Evolutionary conservation across 2,113 vertebrate genomes (phyloP), one percentile per base, ranked within the genome.

Genomic region (Cinclus cinclus): DNA sequence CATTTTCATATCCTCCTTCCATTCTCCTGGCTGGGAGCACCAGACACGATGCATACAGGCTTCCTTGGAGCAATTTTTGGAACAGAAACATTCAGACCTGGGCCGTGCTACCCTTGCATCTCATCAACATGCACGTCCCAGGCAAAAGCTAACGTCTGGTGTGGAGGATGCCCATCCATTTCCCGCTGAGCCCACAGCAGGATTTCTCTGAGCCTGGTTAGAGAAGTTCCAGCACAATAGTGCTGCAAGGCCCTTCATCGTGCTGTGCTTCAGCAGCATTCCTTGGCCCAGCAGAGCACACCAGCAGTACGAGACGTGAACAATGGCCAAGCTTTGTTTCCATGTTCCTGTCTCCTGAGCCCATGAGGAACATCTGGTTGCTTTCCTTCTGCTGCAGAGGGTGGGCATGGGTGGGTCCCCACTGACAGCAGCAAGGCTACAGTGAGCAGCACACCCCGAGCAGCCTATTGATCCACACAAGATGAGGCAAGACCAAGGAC

Each of bases 321-420:
- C 15, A 7, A 94, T 47, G 55, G 95, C 95, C 95, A 96, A 58
- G 92, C 95, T 95, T 97, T 96, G 95, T 97, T 96, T 93, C 89
- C 74, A 67, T 82, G 91, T 89, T 95, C 69, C 94, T 70, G 95
- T 89, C 92, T 96, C 95, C 91, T 67, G 83, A 91, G 94, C 86
- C 95, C 94, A 93, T 46, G 88, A 95, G 70, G 91, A 97, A 95
- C 94, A 96, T 96, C 96, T 95, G 93, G 95, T 90, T 58, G 95
- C 95, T 92, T 96, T 65, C 83, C 92, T 90, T 59, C 69, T 78
- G 35, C 6, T 87, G 74, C 81, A 37, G 86, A 96, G 96, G 81
- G 92, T 96, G 96, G 95, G 95, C 94, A 93, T 94, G 94, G 96
- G 92, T 94, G 95, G 91, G 89, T 90, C 95, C 46, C 24, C 92